Evolutionary conservation across 2,888 invertebrate species (phyloP), one percentile per base, ranked within the genome.

Genomic region (Druceiella hillmani): DNA sequence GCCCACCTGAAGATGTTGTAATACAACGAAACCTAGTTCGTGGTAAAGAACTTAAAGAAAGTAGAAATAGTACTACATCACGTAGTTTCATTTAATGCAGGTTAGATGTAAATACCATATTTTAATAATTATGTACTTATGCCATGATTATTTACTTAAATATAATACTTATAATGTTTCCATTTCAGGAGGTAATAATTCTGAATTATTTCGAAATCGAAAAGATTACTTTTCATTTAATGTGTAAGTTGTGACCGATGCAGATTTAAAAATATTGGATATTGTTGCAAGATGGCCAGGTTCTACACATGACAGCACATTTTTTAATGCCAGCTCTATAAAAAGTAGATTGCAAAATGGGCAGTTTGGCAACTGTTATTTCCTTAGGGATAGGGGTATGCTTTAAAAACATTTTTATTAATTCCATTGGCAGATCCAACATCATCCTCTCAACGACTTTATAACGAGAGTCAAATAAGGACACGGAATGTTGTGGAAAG

Each of bases 281-380:
- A 37, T 49, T 2, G 47, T 48, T 1, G 46, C 50, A 11, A 40
- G 45, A 4, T 48, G 49, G 48, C 49, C 49, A 9, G 47, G 49
- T 7, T 29, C 41, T 9, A 26, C 34, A 4, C 46, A 47, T 28
- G 46, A 48, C 33, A 36, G 22, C 20, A 15, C 14, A 12, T 33
- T 38, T 17, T 36, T 30, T 15, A 36, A 36, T 17, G 14, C 11
- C 22, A 30, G 36, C 11, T 4, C 7, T 2, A 9, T 26, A 27
- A 33, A 25, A 7, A 14, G n/a, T 16, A 17, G 24, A 13, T 9
- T 38, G n/a, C 25, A 38, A 25, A 12, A 33, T 14, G 26, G 33
- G 3, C 14, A 33, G 7, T 33, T 33, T 24, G 31, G 10, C 3
- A 14, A 12, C 3, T 10, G 9, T 17, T 32, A 37, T 35, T 35